Evolutionary conservation across 2,113 vertebrate genomes (phyloP), one percentile per base, ranked within the genome.

Genomic region (Fregetta grallaria): DNA sequence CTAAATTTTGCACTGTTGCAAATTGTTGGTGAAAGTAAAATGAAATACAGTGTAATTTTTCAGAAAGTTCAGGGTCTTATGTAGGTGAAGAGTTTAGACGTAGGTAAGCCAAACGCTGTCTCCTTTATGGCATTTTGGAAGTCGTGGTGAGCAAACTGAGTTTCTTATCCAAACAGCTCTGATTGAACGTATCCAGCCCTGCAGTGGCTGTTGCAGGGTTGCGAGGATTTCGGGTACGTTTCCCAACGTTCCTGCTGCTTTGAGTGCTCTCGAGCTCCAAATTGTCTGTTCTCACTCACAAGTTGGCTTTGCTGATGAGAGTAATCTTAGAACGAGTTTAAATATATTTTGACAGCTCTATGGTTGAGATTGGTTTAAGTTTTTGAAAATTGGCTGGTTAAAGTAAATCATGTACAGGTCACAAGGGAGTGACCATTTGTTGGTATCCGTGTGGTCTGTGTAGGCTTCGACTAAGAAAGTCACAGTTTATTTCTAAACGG

Each of bases 271-370:
- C 34, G 49, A 96, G 78, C 65, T 71, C 75, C 61, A 73, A 4
- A 59, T 63, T 52, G 47, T 71, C 75, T 93, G 49, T 83, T 97
- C 78, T 97, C 36, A 58, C 42, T 96, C 75, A 86, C 18, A 56
- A 62, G 19, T 84, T 95, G 95, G 84, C 77, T 90, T 92, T 88
- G 73, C 86, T 97, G 67, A 83, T 89, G 86, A 96, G 40, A 56
- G 56, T 93, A 91, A 96, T 86, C 77, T 88, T 96, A 88, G 76
- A 92, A 70, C 11, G 59, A 77, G 61, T 63, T 96, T 89, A 77
- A 85, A 38, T 81, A 32, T 44, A 47, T 82, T 95, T 61, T 91
- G 92, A 86, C 90, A 92, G 72, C 50, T 96, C 45, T 86, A 83
- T 94, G 81, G 62, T 91, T 95, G 76, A 88, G 55, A 84, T 79